These are phyloP conservation scores for Chlorocebus sabaeus DNA, from an alignment of 2,113 vertebrate genomes.

Conservation along the genomic window DNA sequence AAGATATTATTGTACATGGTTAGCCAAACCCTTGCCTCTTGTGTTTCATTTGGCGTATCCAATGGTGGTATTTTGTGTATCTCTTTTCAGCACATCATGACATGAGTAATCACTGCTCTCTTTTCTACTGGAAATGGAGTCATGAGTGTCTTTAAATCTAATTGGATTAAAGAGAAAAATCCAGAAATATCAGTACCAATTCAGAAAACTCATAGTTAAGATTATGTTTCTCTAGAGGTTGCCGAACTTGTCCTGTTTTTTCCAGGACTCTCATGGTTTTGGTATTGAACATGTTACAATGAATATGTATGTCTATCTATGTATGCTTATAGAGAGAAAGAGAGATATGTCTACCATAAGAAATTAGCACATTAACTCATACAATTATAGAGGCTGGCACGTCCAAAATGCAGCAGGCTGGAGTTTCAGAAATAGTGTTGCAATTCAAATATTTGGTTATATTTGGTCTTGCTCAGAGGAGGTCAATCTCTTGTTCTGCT, in stretches of 20 bases:
- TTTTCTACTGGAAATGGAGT: background rate
- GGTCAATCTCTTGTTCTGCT: too few species aligned
- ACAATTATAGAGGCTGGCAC: too few species aligned
- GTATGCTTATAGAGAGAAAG: background rate
- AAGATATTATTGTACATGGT: background rate
- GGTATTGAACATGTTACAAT: too few species aligned
- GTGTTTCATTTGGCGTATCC: background rate
- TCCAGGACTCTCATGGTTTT: too few species aligned
- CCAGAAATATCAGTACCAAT: background rate
- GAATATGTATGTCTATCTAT: too few species aligned
- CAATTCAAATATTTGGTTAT: too few species aligned
- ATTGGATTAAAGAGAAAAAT: background rate
- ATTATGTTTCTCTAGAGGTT: background rate
- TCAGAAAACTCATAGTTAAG: background rate
- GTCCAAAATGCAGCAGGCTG: too few species aligned
- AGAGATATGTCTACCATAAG: background rate
- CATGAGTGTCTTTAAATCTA: background rate
- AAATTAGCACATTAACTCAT: background rate
- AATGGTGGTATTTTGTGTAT: background rate
- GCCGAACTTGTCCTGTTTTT: too few species aligned
- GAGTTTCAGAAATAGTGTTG: too few species aligned
- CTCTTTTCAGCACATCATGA: background rate
- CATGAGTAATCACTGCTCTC: background rate
- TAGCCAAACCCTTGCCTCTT: background rate
- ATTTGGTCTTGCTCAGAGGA: too few species aligned